phyloP scores from a whole-genome alignment of 2,797 vertebrate genomes.

The Megaceryle alcyon region DNA sequence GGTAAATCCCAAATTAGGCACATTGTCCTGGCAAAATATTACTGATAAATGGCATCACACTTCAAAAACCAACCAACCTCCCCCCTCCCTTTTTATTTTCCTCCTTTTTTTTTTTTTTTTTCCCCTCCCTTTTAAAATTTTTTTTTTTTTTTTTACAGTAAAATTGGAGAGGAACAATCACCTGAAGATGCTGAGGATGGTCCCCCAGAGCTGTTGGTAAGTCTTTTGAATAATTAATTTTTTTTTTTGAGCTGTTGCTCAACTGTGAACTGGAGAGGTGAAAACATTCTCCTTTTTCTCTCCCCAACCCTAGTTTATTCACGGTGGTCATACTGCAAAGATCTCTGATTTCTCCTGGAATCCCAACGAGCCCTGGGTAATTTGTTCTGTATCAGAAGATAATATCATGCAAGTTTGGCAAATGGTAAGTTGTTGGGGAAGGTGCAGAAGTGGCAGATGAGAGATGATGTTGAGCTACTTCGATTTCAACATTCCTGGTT shows the following conservation, averaged over 20 bases:
- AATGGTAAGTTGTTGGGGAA: constrained; percentile 83
- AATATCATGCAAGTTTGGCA: constrained; percentile 99
- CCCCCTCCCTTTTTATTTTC: no score
- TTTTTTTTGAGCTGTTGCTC: background rate
- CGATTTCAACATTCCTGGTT: background rate
- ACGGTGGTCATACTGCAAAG: constrained; percentile 94
- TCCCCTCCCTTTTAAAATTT: no score
- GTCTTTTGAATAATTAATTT: background rate
- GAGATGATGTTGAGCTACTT: background rate
- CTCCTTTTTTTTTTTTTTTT: no score
- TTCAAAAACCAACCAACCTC: background rate
- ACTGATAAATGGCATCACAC: rapidly evolving
- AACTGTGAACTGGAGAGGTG: background rate
- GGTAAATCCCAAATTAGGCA: constrained; percentile 67
- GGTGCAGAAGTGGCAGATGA: background rate
- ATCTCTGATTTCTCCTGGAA: constrained; percentile 98
- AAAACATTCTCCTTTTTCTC: background rate
- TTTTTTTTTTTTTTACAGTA: constrained; percentile 74
- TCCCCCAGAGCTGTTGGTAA: constrained; percentile 94
- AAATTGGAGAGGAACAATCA: constrained; percentile 98
- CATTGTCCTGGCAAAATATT: rapidly evolving
- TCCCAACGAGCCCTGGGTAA: constrained; percentile 95
- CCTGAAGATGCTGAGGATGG: constrained; percentile 97
- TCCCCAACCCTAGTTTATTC: constrained; percentile 85
- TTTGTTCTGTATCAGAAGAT: constrained; percentile 96